A percentile compares a stretch with the other conserved stretches of the same genome.
phyloP scores from a whole-genome alignment of 2,113 vertebrate species.

The Dicentrarchus labrax region DNA sequence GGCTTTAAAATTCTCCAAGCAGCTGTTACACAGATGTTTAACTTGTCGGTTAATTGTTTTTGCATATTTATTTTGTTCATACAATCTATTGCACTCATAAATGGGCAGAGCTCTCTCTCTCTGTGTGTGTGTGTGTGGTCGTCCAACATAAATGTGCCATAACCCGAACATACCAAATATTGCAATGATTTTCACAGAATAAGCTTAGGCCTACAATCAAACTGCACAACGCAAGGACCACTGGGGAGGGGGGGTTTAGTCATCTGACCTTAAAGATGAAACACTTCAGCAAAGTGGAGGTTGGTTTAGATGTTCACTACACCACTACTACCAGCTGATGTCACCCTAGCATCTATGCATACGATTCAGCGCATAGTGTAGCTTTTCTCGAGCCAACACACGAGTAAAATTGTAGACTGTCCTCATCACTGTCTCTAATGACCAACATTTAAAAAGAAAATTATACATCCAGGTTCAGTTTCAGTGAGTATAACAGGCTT shows the following conservation, averaged over 20 bases:
- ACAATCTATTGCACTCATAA: too few species aligned
- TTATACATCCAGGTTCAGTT: background rate
- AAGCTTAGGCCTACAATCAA: too few species aligned
- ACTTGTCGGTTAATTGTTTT: background rate
- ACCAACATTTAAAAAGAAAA: background rate
- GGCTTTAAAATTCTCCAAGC: background rate
- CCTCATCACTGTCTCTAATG: background rate
- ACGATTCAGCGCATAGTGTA: background rate
- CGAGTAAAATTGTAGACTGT: background rate
- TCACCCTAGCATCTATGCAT: constrained; percentile 11
- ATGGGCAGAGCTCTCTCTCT: background rate
- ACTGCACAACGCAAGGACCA: too few species aligned
- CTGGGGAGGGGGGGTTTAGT: too few species aligned
- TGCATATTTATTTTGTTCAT: background rate
- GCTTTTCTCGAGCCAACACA: background rate
- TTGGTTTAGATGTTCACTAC: constrained; percentile 26
- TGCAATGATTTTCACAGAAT: background rate
- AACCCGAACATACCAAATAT: too few species aligned
- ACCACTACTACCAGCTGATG: constrained; percentile 44
- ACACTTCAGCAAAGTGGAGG: background rate
- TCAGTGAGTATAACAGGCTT: background rate
- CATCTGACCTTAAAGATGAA: background rate
- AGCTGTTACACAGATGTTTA: background rate
- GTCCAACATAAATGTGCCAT: background rate
- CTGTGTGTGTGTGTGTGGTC: background rate